Evolutionary conservation across 2,113 vertebrate species (phyloP), one percentile per base, ranked within the genome.

Genomic region (Malurus elegans): DNA sequence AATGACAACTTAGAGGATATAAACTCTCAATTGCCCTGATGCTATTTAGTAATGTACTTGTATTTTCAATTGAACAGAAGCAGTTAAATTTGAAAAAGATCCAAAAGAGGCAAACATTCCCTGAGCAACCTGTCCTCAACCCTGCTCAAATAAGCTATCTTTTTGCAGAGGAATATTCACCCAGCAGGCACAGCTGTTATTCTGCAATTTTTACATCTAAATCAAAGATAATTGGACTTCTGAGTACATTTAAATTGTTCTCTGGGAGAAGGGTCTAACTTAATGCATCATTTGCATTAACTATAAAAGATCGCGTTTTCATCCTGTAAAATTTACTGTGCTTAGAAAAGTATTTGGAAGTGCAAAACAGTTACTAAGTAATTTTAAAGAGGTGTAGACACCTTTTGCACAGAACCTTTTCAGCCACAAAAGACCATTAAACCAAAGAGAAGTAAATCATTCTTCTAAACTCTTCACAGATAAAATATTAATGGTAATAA

Each of bases 201-300:
- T 98, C 92, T 94, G 86, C 94, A 95, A 95, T 95, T 96, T 97
- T 97, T 96, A 97, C 88, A 95, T 93, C 93, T 95, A 97, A 96
- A 97, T 97, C 95, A 97, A 97, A 97, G 94, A 97, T 97, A 97
- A 97, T 97, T 98, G 93, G 95, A 96, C 94, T 97, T 97, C 73
- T 94, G 93, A 97, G 93, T 98, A 95, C 82, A 92, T 98, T 97
- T 96, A 96, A 97, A 97, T 96, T 97, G 96, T 95, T 97, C 87
- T 97, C 83, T 96, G 93, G 79, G 90, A 96, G 87, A 96, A 95
- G 79, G 88, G 93, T 94, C 96, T 97, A 93, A 95, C 64, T 93
- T 96, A 97, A 97, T 95, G 94, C 81, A 96, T 96, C 95, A 97
- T 97, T 98, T 97, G 88, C 88, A 96, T 96, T 96, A 96, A 95